A percentile compares a stretch with the other conserved stretches of the same genome.
These are phyloP conservation scores for Leptosomus discolor DNA, from an alignment of 2,113 vertebrate species.

Conservation along the genomic window DNA sequence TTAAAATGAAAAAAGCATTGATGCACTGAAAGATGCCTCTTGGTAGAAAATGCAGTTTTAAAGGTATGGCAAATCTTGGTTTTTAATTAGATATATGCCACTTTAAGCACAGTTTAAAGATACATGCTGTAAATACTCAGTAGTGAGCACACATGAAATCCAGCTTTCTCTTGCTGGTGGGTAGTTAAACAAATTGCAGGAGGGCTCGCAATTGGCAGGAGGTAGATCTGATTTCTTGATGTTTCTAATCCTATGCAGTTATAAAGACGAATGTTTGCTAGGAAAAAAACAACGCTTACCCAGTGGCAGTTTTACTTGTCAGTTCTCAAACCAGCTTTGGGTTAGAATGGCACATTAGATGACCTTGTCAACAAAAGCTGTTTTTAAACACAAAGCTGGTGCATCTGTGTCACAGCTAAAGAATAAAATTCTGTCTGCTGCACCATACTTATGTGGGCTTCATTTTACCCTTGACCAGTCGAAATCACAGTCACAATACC, in stretches of 20 bases:
- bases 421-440: constrained; percentile 21
- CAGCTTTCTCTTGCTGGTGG: constrained; percentile 8
- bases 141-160: neutral
- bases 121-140: neutral
- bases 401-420: neutral
- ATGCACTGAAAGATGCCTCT: neutral
- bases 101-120: constrained; percentile 15
- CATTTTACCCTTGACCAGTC: constrained; percentile 3
- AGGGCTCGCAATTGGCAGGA: constrained; percentile 4
- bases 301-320: neutral
- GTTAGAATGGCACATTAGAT: neutral
- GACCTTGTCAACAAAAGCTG: constrained; percentile 29
- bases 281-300: neutral
- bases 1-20: neutral
- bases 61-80: neutral
- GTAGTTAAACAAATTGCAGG: constrained; percentile 38
- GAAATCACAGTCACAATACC: constrained; percentile 15
- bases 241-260: neutral
- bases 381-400: constrained; percentile 37
- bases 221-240: constrained; percentile 1
- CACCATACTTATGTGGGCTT: constrained; percentile 16
- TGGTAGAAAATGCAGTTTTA: neutral
- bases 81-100: neutral
- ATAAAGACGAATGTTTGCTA: neutral
- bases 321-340: neutral